Conservation (phyloP, 2,888 invertebrate genomes). For the Chloroclystis v-ata region DNA sequence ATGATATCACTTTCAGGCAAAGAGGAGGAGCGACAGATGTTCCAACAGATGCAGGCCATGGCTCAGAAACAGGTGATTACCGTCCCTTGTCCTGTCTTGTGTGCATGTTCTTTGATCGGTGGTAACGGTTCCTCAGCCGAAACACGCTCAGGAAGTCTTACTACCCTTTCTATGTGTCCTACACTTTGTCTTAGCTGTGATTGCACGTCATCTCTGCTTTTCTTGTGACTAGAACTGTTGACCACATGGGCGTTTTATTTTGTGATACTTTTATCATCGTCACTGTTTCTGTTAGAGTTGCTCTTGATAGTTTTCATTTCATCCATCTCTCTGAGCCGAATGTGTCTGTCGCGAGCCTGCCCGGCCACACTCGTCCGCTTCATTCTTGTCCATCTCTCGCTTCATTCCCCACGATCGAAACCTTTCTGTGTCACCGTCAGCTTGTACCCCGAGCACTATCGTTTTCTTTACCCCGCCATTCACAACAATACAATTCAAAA, state of each 20-base stretch:
- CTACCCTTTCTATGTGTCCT: constrained; percentile 42
- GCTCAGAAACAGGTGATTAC: constrained; percentile 94
- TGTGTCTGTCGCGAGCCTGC: constrained; percentile 65
- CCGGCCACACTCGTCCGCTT: constrained; percentile 59
- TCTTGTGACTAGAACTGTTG: constrained; percentile 51
- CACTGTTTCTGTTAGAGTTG: constrained; percentile 76
- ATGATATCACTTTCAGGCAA: constrained; percentile 83
- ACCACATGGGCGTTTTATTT: constrained; percentile 77
- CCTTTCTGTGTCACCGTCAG: constrained; percentile 65
- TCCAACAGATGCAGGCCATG: constrained; percentile 97
- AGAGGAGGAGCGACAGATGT: constrained; percentile 97
- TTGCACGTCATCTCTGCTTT: constrained; percentile 69
- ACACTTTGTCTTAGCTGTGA: constrained; percentile 52
- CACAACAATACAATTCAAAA: constrained; percentile 47
- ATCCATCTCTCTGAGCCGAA: constrained; percentile 71
- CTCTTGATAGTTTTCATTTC: constrained; percentile 75
- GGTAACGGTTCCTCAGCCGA: constrained; percentile 41
- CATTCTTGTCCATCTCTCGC: constrained; percentile 61
- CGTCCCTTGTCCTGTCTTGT: constrained; percentile 29
- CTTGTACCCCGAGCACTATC: constrained; percentile 66
- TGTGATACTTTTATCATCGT: constrained; percentile 77
- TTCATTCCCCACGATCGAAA: constrained; percentile 62
- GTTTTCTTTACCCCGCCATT: constrained; percentile 50
- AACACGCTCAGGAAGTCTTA: constrained; percentile 44
- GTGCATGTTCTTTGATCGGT: constrained; percentile 43